Percentiles rank a stretch among this genome's conserved stretches.
Conservation (phyloP, 2,888 invertebrate genomes). For the Cerastis rubricosa region DNA sequence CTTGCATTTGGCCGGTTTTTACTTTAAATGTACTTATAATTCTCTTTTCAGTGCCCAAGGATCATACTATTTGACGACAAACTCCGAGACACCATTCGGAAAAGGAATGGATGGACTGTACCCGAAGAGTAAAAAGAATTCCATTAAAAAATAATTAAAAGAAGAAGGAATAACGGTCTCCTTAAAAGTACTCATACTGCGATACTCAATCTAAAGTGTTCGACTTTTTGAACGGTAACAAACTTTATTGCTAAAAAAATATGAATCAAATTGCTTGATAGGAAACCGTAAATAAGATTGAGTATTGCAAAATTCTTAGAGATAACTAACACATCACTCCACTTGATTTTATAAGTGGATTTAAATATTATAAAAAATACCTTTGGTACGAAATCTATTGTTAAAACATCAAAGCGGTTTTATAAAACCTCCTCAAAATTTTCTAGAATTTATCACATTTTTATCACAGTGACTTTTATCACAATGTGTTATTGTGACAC, state of each 20-base stretch:
- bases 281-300: slow-evolving; percentile 2
- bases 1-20: too few species aligned
- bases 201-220: slow-evolving; percentile 19
- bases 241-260: neutral
- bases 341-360: slow-evolving; percentile 23
- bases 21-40: neutral
- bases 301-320: slow-evolving; percentile 12
- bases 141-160: slow-evolving; percentile 64
- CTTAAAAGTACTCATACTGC: slow-evolving; percentile 5
- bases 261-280: neutral
- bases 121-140: slow-evolving; percentile 79
- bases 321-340: slow-evolving; percentile 24
- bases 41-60: slow-evolving; percentile 84
- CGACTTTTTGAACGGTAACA: slow-evolving; percentile 13
- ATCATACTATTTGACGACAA: slow-evolving; percentile 87
- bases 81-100: slow-evolving; percentile 84
- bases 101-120: slow-evolving; percentile 86
- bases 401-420: slow-evolving; percentile 21
- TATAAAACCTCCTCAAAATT: neutral
- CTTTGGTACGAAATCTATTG: neutral
- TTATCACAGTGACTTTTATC: slow-evolving; percentile 4
- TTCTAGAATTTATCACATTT: slow-evolving; percentile 13
- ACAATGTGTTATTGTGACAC: slow-evolving; percentile 10
- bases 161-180: neutral
- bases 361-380: neutral